phyloP scores from a whole-genome alignment of 2,797 vertebrate species.

The Schizothorax lantsangensis region DNA sequence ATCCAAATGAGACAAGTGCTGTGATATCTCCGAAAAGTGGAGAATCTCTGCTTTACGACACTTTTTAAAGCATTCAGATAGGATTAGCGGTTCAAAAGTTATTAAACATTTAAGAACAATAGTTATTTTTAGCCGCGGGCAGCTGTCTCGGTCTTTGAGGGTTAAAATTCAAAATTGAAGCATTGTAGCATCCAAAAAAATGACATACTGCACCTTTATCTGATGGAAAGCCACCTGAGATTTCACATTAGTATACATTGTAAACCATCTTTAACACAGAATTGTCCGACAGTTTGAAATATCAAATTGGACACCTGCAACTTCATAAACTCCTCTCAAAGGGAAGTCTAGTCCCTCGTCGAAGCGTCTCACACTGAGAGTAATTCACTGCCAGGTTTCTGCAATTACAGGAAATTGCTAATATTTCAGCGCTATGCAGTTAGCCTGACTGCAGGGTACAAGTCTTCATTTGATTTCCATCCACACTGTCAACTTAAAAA shows the following conservation, averaged over 20 bases:
- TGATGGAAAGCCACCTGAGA: neutral
- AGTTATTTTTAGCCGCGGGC: too few relatives aligned
- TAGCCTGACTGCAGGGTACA: slow-evolving; percentile 47
- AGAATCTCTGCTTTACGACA: too few relatives aligned
- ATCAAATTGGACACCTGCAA: slow-evolving; percentile 26
- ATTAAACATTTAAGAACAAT: too few relatives aligned
- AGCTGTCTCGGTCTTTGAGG: too few relatives aligned
- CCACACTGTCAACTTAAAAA: slow-evolving; percentile 42
- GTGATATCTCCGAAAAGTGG: too few relatives aligned
- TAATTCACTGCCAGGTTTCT: slow-evolving; percentile 46
- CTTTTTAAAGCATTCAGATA: too few relatives aligned
- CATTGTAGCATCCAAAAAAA: neutral
- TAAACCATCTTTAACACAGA: neutral
- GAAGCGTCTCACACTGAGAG: slow-evolving; percentile 35
- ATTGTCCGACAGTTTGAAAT: neutral
- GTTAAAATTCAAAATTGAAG: neutral
- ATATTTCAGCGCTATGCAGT: slow-evolving; percentile 54
- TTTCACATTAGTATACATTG: neutral
- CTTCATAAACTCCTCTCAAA: slow-evolving; percentile 43
- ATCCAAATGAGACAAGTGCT: too few relatives aligned
- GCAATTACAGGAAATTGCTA: slow-evolving; percentile 56
- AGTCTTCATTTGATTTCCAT: slow-evolving; percentile 48
- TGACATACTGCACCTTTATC: neutral
- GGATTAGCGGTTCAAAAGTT: too few relatives aligned
- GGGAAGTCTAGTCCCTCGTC: slow-evolving; percentile 43